Base-by-base conservation (phyloP, 2,113 vertebrate genomes). In the Cercopithecus mona region DNA sequence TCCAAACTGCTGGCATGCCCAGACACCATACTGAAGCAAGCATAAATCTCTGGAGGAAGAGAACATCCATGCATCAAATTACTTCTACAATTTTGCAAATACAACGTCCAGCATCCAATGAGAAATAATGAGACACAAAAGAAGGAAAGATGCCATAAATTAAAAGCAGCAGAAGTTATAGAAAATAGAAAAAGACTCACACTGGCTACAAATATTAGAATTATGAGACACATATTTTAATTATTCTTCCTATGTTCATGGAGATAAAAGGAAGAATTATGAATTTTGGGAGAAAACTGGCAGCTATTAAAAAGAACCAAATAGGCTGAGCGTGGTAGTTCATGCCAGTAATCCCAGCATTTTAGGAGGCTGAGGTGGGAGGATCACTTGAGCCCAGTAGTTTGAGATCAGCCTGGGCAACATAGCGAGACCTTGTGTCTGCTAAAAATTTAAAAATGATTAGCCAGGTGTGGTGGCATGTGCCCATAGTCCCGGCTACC, bases 151-250 rank as follows among this genome's bases (percentile, higher is more conserved):
- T 32, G 14, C 9, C 48, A n/a, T 92, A 89, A 82, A 72, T 55
- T 40, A 88, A 85, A 88, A 76, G 25, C 14, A 57, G 12, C 14
- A 83, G 80, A 97, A 97, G 90, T 79, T 48, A 79, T 30, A 92
- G 43, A 87, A 96, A 95, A 90, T 27, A 50, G 48, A 84, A 84
- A 90, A 59, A 88, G 57, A 81, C 43, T 72, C 43, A 93, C 11
- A 73, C 1, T 50, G 66, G 20, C 35, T 64, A 38, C 66, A 78
- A 61, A 93, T 40, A 59, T 35, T 76, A 68, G 64, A 93, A 94
- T 88, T 93, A 52, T 91, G 86, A 84, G 70, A 93, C 23, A 17
- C 22, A 80, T 90, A 90, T 81, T 85, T 95, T 95, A 96, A 87
- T 81, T 55, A 52, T 50, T 20, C 12, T 88, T 94, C 30, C 14